Evolutionary conservation across 2,797 vertebrate species (phyloP).

Genomic region (Tachyglossus aculeatus): DNA sequence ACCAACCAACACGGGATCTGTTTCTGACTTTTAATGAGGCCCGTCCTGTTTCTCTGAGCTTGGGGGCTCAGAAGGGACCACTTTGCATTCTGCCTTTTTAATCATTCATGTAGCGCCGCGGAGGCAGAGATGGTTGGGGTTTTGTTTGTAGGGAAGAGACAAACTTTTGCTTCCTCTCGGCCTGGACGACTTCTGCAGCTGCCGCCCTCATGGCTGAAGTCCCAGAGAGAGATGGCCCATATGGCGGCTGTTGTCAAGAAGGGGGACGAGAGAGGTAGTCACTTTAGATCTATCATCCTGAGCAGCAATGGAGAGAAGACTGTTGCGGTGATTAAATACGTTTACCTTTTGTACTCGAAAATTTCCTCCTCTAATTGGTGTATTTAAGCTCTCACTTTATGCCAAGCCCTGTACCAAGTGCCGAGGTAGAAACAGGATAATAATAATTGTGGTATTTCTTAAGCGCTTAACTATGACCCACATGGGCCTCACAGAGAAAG

Average conservation of each 20-base stretch:
- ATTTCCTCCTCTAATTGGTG: too few species aligned
- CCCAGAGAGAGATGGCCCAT: constrained; percentile 52
- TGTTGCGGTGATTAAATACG: constrained; percentile 49
- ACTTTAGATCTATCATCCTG: too few species aligned
- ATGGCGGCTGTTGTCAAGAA: constrained; percentile 54
- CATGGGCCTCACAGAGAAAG: too few species aligned
- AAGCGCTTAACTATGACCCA: too few species aligned
- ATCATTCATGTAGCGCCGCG: constrained; percentile 5
- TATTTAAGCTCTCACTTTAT: too few species aligned
- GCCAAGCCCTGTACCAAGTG: too few species aligned
- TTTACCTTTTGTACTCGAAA: too few species aligned
- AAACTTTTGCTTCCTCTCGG: constrained; percentile 45
- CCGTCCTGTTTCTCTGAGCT: not conserved
- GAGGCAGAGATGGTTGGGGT: not conserved
- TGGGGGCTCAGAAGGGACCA: not conserved
- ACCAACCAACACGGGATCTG: not conserved
- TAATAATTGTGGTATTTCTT: too few species aligned
- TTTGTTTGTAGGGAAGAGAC: constrained; percentile 30
- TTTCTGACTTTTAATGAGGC: not conserved
- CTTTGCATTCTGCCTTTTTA: constrained; percentile 20
- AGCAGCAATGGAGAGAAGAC: constrained; percentile 40
- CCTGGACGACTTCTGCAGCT: constrained; percentile 52
- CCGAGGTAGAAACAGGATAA: too few species aligned
- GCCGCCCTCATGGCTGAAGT: constrained; percentile 48
- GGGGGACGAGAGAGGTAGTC: constrained; percentile 20